These are phyloP conservation scores for Ambastaia sidthimunki DNA, from an alignment of 2,797 vertebrate genomes.

Conservation along the genomic window DNA sequence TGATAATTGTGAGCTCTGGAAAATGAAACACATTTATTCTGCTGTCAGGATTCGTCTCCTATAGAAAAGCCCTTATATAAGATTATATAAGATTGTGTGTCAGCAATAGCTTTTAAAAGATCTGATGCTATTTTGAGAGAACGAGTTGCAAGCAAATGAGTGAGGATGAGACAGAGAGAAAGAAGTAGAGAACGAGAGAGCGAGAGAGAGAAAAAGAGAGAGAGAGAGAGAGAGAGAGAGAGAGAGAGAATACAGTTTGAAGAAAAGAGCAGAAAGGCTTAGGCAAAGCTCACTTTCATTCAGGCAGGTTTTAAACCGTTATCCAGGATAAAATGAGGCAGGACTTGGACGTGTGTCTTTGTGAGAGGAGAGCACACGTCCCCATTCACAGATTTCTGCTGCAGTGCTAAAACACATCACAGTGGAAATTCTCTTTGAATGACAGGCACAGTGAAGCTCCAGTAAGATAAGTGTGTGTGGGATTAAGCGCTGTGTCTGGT, in stretches of 20 bases:
- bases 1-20: not conserved
- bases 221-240: not conserved
- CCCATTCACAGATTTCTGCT: slow-evolving; percentile 18
- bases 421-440: slow-evolving; percentile 2
- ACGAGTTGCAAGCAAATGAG: not conserved
- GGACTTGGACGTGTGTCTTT: slow-evolving; percentile 10
- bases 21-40: slow-evolving; percentile 9
- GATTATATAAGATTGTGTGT: not conserved
- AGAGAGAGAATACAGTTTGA: not conserved
- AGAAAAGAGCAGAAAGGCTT: not conserved
- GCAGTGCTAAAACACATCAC: slow-evolving; percentile 7
- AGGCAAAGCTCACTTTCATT: slow-evolving; percentile 26
- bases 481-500: not conserved
- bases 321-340: slow-evolving; percentile 4
- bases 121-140: slow-evolving; percentile 37
- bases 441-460: not conserved
- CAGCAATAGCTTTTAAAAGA: slow-evolving; percentile 38
- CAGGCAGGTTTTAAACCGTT: slow-evolving; percentile 1
- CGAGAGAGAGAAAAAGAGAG: not conserved
- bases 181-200: no score
- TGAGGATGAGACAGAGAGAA: not conserved
- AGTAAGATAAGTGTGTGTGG: not conserved
- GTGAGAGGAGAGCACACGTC: slow-evolving; percentile 7
- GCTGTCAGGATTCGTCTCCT: slow-evolving; percentile 5
- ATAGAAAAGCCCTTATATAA: slow-evolving; percentile 25